These are phyloP conservation scores for Aleiodes leptofemur DNA, from an alignment of 2,888 invertebrate species.

Conservation along the genomic window DNA sequence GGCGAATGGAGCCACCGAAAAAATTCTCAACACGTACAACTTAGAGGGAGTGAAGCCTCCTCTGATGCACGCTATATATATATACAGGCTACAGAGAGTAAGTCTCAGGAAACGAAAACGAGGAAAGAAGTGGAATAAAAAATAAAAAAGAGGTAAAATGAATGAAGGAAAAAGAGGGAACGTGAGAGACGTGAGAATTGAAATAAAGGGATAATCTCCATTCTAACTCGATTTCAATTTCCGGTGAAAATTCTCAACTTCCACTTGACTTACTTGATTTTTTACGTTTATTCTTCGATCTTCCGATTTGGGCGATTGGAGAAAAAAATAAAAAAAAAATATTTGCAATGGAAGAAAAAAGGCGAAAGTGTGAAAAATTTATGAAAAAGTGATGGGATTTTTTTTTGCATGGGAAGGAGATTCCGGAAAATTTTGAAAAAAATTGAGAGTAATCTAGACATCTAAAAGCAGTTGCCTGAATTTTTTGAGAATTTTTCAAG, in stretches of 20 bases:
- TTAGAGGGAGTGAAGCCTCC: conserved; percentile 20
- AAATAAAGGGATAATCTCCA: conserved; percentile 34
- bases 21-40: conserved; percentile 46
- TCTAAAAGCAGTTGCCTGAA: no score
- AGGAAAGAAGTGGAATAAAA: conserved; percentile 21
- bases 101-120: not conserved
- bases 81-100: no score
- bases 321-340: no score
- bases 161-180: conserved; percentile 36
- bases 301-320: no score
- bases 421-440: no score
- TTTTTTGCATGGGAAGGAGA: no score
- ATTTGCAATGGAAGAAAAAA: no score
- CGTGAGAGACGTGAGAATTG: conserved; percentile 21
- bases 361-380: no score
- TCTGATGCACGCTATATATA: conserved; percentile 26
- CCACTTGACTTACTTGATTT: conserved; percentile 2
- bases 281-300: no score
- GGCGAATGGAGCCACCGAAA: not conserved
- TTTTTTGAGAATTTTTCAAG: no score
- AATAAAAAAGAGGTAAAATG: not conserved
- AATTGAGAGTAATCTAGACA: no score
- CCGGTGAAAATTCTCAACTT: conserved; percentile 41
- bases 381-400: no score
- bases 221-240: conserved; percentile 48